Evolutionary conservation across 2,113 vertebrate species (phyloP), one percentile per base, ranked within the genome.

Genomic region (Etheostoma cragini): DNA sequence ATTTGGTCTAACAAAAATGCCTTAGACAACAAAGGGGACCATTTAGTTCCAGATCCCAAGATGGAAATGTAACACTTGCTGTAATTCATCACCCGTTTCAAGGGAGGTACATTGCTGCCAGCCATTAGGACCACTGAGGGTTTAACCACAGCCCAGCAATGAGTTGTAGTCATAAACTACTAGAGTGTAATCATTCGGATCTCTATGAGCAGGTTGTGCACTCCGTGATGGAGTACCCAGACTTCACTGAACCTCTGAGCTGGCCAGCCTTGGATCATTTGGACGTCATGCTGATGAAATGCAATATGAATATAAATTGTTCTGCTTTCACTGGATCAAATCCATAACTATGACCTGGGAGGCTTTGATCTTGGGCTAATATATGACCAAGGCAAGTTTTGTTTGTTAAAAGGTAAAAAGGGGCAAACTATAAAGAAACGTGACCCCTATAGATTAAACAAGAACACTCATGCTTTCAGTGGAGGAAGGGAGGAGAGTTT

Each of bases 231-330:
- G 81, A 93, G 80, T 83, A 49, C 75, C 81, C 69, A 75, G 85
- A 90, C 87, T 92, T 84, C 83, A 75, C 24, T 89, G 83, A 89
- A 91, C 80, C 85, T 63, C 75, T 71, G 76, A 87, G 76, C 62
- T 76, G 82, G 81, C 81, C 81, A 62, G 54, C 74, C 74, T 64
- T 88, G 85, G 88, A 90, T 93, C 79, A 90, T 93, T 84, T 85
- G 81, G 71, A 91, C 70, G 33, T 90, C 88, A 82, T 64, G 83
- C 90, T 89, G 87, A 76, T 93, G 86, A 91, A 90, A 75, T 75
- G 83, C 78, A 86, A 86, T 92, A 94, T 92, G 92, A 94, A 94
- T 93, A 94, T 94, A 92, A 89, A 94, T 92, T 92, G 86, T 87
- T 83, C 76, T 81, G 72, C 80, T 80, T 88, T 88, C 91, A 85